Evolutionary conservation across 2,888 invertebrate species (phyloP), one percentile per base, ranked within the genome.

Genomic region (Sarcophaga subvicina): DNA sequence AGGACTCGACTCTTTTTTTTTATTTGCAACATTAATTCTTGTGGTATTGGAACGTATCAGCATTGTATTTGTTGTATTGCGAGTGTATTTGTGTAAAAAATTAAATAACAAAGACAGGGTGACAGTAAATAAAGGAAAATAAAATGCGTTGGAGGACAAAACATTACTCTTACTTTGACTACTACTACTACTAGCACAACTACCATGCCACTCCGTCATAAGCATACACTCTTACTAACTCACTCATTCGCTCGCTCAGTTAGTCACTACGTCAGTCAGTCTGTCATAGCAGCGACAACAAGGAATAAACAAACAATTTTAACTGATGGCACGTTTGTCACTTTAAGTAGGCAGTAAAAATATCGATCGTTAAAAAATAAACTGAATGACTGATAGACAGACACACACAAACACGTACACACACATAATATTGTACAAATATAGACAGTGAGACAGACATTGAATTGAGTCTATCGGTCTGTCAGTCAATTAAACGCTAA

Each of bases 61-160:
- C 10, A 14, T 22, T 75, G 62, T 70, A 20, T 10, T 14, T 64
- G 66, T 80, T 71, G 37, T 37, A 37, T 66, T 80, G 75, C 45
- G 63, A 76, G 71, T 84, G 62, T 60, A 62, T 76, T 64, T 64
- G 45, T 22, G 45, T 60, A 54, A 47, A 45, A 62, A 25, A 25
- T 14, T 59, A 64, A 67, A 27, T 64, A 73, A 62, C 12, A 70
- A 67, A 8, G n/a, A 62, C 80, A 70, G 73, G 66, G 84, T 80
- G 80, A 78, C 81, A 82, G 59, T 72, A 54, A 54, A 37, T 45
- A 80, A 80, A 89, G 84, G 83, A 86, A 89, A 89, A 37, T 37
- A 37, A 54, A 54, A 90, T 90, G 91, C 91, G 90, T 90, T 90
- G 91, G 90, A 91, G 91, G 90, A 91, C 89, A 90, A 76, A 82